These are phyloP conservation scores for Cinclus cinclus DNA, from an alignment of 2,113 vertebrate genomes.

Conservation along the genomic window DNA sequence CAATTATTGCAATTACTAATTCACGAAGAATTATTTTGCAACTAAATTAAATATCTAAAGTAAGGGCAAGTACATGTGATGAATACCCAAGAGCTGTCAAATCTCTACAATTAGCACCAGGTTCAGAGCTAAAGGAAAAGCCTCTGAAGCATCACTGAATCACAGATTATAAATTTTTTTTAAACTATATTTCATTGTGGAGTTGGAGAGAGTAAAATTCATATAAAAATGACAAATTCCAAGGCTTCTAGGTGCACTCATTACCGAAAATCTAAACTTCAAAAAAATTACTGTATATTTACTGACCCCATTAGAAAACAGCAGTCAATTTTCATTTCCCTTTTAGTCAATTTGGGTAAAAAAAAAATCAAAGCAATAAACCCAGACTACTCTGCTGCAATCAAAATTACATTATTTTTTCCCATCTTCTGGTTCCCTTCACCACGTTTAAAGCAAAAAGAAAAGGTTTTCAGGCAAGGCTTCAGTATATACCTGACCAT, in stretches of 20 bases:
- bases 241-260: neutral
- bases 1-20: constrained; percentile 13
- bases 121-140: constrained; percentile 20
- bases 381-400: neutral
- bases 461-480: neutral
- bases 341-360: neutral
- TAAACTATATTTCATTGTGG: neutral
- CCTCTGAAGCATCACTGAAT: neutral
- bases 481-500: neutral
- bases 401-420: neutral
- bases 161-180: neutral
- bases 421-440: neutral
- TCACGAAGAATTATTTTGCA: neutral
- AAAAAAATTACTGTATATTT: neutral
- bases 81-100: constrained; percentile 26
- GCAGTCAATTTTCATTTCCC: neutral
- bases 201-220: neutral
- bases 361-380: constrained; percentile 14
- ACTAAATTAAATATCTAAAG: constrained; percentile 23
- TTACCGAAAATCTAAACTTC: neutral
- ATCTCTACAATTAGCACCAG: constrained; percentile 6
- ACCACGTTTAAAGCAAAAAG: neutral
- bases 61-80: neutral
- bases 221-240: neutral
- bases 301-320: neutral